Evolutionary conservation across 2,888 invertebrate genomes (phyloP), one percentile per base, ranked within the genome.

Genomic region (Pristionchus arcanus): DNA sequence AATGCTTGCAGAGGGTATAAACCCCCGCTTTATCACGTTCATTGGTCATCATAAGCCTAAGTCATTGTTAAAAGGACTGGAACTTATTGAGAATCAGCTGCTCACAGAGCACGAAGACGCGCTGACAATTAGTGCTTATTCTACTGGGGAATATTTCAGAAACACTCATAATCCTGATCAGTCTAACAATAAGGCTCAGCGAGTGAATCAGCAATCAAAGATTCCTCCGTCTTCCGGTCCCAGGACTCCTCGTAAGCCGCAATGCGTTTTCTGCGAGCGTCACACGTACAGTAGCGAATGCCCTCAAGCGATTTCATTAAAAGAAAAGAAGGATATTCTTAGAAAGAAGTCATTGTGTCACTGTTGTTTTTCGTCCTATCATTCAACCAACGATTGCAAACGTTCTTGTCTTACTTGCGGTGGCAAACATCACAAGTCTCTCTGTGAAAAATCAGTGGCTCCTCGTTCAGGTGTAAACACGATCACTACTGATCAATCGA

Each of bases 251-350:
- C 9, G 3, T 4, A 19, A 21, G 21, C 59, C 59, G 28, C 66
- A n/a, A 19, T 74, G 74, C 9, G 74, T 74, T 15, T 74, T 74
- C 74, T 74, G 74, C 21, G 74, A 37, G 2, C 31, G 13, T 4
- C 74, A 74, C 34, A 16, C 74, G 15, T 74, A 34, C 37, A 74
- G 74, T 74, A 19, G 74, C 74, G 74, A 74, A 34, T 74, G 74
- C 34, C 2, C 74, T 4, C 34, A 34, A 74, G 37, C 37, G 19
- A 34, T 13, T n/a, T 34, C 74, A 16, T 3, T 34, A 2, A 74
- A 34, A 37, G 74, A 74, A 19, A 31, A 21, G 34, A 74, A 34
- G 31, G 74, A 74, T 2, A 16, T 74, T 19, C 74, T 74, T 13
- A 34, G 19, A 19, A 34, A 34, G 34, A 31, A 74, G 74, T 34